Base-by-base conservation (phyloP, 2,113 vertebrate species). In the Boleophthalmus pectinirostris region DNA sequence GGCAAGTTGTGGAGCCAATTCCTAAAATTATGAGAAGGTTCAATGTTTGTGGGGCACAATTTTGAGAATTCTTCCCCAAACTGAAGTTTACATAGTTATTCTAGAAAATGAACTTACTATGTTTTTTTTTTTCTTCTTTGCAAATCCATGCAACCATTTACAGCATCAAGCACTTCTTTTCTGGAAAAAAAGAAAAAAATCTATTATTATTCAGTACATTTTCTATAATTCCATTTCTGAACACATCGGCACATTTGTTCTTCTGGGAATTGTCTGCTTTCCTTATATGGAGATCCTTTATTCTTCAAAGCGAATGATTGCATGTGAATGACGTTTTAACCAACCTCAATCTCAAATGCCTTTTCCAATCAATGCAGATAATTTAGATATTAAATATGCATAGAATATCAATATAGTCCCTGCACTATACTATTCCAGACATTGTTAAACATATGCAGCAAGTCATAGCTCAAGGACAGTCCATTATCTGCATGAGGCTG, bases 401-500 rank as follows among this genome's bases (percentile, higher is more conserved):
- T 24, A 15, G 20, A 65, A 45, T n/a, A 58, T 70, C 21, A 75
- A 74, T 75, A n/a, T 15, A 2, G 67, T 56, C 38, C 64, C 49
- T 25, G 60, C 65, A 65, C 35, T 49, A 61, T 20, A n/a, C 10
- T 18, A 13, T 73, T 47, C 64, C 67, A 54, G 65, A 61, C 2
- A 46, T 9, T 47, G 35, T 43, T 47, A 66, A 23, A 24, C n/a
- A 64, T 35, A 18, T 75, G 61, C 58, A 74, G 45, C 38, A 25
- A 64, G 47, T 14, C 18, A 29, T 73, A 47, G 25, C 66, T 74
- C 49, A 60, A 45, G 57, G 45, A 65, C 46, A 8, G 25, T 35
- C 69, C 45, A 64, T 66, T 74, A 35, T 63, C 68, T 72, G 25
- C 38, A 13, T 49, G 64, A 72, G 70, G 74, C 57, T 79, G 68